Percentiles rank a stretch among this genome's conserved stretches.
Evolutionary conservation across 2,797 vertebrate species (phyloP).

Genomic region (Pangasius sanitwongsei): DNA sequence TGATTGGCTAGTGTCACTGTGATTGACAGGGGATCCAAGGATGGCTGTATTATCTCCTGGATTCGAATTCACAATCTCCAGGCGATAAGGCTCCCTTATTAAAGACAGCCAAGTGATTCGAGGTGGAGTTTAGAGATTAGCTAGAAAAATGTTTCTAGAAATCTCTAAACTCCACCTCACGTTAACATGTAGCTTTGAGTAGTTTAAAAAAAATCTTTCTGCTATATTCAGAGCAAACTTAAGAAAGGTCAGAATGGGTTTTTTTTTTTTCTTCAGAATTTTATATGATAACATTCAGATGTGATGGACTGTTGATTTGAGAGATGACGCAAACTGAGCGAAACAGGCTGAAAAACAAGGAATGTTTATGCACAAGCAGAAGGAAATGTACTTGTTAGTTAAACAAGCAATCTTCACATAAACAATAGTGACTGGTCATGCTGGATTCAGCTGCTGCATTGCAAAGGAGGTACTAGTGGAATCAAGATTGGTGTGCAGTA

Average conservation of each 20-base stretch:
- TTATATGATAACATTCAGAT: background rate
- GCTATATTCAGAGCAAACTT: background rate
- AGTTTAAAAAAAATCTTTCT: background rate
- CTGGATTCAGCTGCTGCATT: background rate
- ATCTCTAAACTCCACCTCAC: background rate
- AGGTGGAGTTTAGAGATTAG: too few species aligned
- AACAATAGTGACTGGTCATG: slow-evolving; percentile 20
- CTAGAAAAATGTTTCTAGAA: background rate
- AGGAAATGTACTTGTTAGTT: slow-evolving; percentile 13
- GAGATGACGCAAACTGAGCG: background rate
- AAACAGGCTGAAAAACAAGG: background rate
- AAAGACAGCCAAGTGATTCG: background rate
- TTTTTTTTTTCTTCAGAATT: background rate
- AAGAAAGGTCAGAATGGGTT: background rate
- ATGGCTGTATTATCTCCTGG: background rate
- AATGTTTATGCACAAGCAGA: slow-evolving; percentile 16
- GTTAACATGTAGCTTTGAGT: background rate
- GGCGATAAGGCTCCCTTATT: background rate
- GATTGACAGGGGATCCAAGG: background rate
- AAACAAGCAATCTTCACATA: slow-evolving; percentile 3
- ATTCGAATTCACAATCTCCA: background rate
- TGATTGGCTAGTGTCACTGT: background rate
- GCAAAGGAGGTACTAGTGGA: background rate
- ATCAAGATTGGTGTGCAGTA: background rate
- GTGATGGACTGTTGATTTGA: background rate